phyloP scores from a whole-genome alignment of 2,797 vertebrate species.

The Schizothorax lantsangensis region DNA sequence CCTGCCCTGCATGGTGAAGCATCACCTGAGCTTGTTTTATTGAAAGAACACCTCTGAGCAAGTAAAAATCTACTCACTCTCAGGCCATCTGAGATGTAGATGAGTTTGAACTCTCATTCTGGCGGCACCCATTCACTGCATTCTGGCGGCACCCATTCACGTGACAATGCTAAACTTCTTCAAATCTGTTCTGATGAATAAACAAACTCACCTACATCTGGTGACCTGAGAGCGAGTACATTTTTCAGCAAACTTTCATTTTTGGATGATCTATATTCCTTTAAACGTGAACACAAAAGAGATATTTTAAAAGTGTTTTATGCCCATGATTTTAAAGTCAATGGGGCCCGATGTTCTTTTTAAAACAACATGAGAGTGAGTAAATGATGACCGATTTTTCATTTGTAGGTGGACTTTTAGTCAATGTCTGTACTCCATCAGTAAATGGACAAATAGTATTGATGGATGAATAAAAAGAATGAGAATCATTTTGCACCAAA shows the following conservation, averaged over 20 bases:
- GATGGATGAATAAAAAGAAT: not conserved
- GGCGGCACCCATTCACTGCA: not conserved
- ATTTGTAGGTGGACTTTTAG: not conserved
- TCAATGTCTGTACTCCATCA: not conserved
- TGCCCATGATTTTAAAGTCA: not conserved
- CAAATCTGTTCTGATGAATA: not conserved
- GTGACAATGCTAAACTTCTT: not conserved
- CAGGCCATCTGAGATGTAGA: not conserved
- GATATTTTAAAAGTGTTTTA: not conserved
- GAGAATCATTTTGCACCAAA: not conserved
- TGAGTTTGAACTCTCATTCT: not conserved
- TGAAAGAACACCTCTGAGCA: not conserved
- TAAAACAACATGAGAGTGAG: not conserved
- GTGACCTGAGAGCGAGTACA: too few relatives aligned
- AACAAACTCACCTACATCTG: not conserved
- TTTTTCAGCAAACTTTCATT: not conserved
- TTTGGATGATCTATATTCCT: not conserved
- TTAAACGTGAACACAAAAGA: slow-evolving; percentile 52
- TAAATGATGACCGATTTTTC: not conserved
- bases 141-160: not conserved
- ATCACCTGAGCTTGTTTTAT: not conserved
- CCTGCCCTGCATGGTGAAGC: slow-evolving; percentile 63
- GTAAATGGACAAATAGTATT: not conserved
- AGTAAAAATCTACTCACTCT: not conserved
- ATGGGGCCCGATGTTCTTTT: not conserved